Evolutionary conservation across 2,113 vertebrate species (phyloP).

Genomic region (Tupaia chinensis): DNA sequence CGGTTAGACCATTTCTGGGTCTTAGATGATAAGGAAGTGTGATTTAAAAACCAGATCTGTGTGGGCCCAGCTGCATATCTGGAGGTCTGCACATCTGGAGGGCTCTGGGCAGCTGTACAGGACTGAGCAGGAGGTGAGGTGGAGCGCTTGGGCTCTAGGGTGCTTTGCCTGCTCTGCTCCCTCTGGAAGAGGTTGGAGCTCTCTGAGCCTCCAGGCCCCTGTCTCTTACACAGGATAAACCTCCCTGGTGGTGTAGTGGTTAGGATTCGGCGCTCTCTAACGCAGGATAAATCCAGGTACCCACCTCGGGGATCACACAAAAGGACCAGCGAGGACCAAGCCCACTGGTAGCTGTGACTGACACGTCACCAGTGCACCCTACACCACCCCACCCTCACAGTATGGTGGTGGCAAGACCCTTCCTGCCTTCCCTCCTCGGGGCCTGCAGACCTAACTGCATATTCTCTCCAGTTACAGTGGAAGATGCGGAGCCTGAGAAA

Average conservation of each 20-base stretch:
- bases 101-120: no score
- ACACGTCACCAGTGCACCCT: background rate
- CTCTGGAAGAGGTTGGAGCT: background rate
- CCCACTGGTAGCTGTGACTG: accelerated
- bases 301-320: accelerated
- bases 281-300: accelerated
- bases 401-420: background rate
- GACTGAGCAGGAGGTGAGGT: background rate
- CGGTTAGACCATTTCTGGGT: background rate
- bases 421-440: background rate
- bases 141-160: background rate
- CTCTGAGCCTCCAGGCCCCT: background rate
- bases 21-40: background rate
- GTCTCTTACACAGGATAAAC: accelerated
- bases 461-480: accelerated
- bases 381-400: no score
- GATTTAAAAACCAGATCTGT: background rate
- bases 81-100: no score
- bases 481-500: background rate
- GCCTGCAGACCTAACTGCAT: background rate
- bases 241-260: no score
- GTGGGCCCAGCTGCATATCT: background rate
- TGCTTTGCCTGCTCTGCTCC: accelerated
- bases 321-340: accelerated
- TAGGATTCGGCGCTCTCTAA: background rate